Base-by-base conservation (phyloP, 2,797 vertebrate genomes). In the Gymnocypris eckloni region DNA sequence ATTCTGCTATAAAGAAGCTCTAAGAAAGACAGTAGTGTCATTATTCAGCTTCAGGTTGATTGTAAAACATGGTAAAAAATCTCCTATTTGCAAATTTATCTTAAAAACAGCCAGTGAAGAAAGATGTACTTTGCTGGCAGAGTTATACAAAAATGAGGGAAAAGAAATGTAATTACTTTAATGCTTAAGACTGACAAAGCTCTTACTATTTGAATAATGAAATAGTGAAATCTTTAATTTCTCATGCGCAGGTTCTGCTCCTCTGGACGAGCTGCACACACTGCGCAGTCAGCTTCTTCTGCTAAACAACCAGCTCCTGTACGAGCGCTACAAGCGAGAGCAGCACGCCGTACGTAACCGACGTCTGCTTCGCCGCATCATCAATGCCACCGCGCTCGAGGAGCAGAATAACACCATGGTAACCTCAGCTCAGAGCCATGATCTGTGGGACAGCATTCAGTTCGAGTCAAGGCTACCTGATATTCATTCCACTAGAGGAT, bases 361-460 rank as follows among this genome's bases (percentile, higher is more conserved):
- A 9, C 96, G 98, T 2, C 97, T 99, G 28, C 94, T 99, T 85
- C 95, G 98, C 18, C 97, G 96, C 90, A 97, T 98, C 93, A 98
- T 98, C 94, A 96, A 96, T 79, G 97, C 98, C 22, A 98, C 98
- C 0, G 96, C 98, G 0, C 96, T 99, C 87, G 97, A 99, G 94
- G 98, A 99, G 83, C 97, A 99, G 92, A 99, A 99, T 48, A 97
- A 97, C 0, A 98, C 98, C 5, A 99, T 99, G 98, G 98, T 97
- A 93, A 96, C 89, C 7, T 72, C 16, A 54, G n/a, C 22, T 43
- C 22, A 25, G 9, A 37, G 5, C 2, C 25, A 72, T 20, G 22
- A 33, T 2, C 9, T 50, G 10, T 56, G 6, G 12, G 12, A 71
- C 37, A 28, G 70, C 22, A 61, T 56, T 25, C 41, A 2, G 9